Conservation (phyloP, 2,888 invertebrate species). For the Griposia aprilina region DNA sequence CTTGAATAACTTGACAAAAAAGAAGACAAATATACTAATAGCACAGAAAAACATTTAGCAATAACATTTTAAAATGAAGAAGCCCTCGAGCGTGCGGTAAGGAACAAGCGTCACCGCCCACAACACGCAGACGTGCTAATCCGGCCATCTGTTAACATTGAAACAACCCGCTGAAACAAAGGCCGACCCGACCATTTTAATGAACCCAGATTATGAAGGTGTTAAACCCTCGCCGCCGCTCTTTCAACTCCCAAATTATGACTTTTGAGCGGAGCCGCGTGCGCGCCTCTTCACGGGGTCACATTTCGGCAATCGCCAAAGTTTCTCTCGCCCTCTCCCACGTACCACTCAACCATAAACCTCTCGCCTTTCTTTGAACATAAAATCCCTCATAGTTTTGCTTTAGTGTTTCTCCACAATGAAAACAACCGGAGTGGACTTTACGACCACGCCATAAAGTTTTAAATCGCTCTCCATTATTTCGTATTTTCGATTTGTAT, state of each 20-base stretch:
- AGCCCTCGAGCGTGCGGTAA: constrained; percentile 69
- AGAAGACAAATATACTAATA: constrained; percentile 10
- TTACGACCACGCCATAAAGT: constrained; percentile 78
- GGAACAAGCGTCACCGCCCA: constrained; percentile 76
- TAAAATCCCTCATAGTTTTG: constrained; percentile 81
- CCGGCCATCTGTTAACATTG: constrained; percentile 88
- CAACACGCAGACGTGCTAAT: constrained; percentile 83
- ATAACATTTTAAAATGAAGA: constrained; percentile 58
- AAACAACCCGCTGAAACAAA: constrained; percentile 90
- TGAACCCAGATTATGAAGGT: constrained; percentile 90
- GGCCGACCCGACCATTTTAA: constrained; percentile 87
- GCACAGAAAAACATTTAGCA: constrained; percentile 37
- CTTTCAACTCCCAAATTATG: constrained; percentile 90
- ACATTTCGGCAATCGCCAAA: constrained; percentile 85
- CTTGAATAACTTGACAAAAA: not conserved
- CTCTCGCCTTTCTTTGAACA: constrained; percentile 82
- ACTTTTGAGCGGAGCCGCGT: constrained; percentile 83
- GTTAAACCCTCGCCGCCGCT: constrained; percentile 88
- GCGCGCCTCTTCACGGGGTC: constrained; percentile 84
- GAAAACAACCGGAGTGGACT: constrained; percentile 76
- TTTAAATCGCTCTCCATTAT: constrained; percentile 70
- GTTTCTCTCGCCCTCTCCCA: constrained; percentile 79
- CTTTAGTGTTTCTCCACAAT: constrained; percentile 73
- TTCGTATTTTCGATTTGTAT: constrained; percentile 80
- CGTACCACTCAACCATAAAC: constrained; percentile 76